Conservation (phyloP, 2,888 invertebrate species). For the Lamproptera curius region DNA sequence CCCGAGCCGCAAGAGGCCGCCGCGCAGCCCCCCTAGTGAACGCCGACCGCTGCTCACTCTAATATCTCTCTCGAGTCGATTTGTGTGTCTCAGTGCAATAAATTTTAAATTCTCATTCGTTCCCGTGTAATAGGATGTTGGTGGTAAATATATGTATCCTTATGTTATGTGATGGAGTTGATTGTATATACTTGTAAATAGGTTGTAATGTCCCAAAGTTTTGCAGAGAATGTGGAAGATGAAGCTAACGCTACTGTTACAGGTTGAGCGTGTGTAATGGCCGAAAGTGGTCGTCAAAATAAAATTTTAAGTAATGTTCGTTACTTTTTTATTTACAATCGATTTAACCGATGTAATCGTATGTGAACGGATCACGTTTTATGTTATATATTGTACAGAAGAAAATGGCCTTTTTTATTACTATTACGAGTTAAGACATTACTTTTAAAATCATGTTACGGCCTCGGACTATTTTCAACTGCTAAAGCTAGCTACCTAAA, state of each 20-base stretch:
- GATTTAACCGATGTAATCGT: too few relatives aligned
- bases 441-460: too few relatives aligned
- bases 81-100: neutral
- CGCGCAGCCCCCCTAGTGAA: slow-evolving; percentile 79
- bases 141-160: slow-evolving; percentile 3
- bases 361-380: too few relatives aligned
- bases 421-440: too few relatives aligned
- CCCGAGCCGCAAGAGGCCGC: slow-evolving; percentile 74
- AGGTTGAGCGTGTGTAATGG: neutral
- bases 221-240: neutral
- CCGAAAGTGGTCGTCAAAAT: slow-evolving; percentile 1
- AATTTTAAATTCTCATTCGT: neutral
- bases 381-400: too few relatives aligned
- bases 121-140: slow-evolving; percentile 1
- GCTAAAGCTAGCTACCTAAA: too few relatives aligned
- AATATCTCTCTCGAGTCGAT: neutral
- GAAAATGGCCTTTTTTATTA: too few relatives aligned
- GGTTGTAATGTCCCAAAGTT: neutral
- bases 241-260: neutral
- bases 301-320: slow-evolving; percentile 16
- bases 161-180: slow-evolving; percentile 7
- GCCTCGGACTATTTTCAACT: too few relatives aligned
- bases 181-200: slow-evolving; percentile 23
- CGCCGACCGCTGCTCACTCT: slow-evolving; percentile 7
- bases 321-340: slow-evolving; percentile 7